Percentiles rank a stretch among this genome's conserved stretches.
These are phyloP conservation scores for Novumbra hubbsi DNA, from an alignment of 2,797 vertebrate species.

Conservation along the genomic window DNA sequence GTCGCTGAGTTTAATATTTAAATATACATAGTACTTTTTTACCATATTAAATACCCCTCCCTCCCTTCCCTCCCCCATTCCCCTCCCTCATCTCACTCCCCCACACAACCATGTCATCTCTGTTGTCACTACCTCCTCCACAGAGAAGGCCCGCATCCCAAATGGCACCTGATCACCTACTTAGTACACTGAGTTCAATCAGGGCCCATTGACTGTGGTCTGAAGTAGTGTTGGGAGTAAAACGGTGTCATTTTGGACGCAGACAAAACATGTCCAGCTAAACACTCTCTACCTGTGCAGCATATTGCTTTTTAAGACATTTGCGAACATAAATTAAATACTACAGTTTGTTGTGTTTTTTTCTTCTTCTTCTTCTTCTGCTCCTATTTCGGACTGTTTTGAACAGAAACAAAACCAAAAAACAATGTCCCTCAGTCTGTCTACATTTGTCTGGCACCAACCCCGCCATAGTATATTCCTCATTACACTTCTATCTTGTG, in stretches of 20 bases:
- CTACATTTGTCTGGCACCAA: slow-evolving; percentile 50
- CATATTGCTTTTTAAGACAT: slow-evolving; percentile 82
- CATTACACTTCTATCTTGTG: slow-evolving; percentile 22
- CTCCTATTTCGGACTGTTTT: slow-evolving; percentile 52
- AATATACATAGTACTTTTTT: neutral
- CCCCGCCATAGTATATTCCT: slow-evolving; percentile 33
- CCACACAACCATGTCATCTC: neutral
- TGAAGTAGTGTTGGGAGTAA: neutral
- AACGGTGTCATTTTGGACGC: neutral
- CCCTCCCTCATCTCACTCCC: neutral
- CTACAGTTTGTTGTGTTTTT: slow-evolving; percentile 56
- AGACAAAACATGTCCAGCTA: slow-evolving; percentile 65
- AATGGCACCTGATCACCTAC: neutral
- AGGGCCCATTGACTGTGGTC: neutral
- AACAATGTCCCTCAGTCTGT: slow-evolving; percentile 75
- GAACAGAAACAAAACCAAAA: slow-evolving; percentile 60
- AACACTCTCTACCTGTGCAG: slow-evolving; percentile 73
- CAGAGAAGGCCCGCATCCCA: neutral
- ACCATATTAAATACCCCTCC: slow-evolving; percentile 5
- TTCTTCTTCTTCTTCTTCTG: slow-evolving; percentile 39
- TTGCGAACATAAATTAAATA: slow-evolving; percentile 77
- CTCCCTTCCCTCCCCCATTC: neutral
- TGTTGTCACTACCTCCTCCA: neutral
- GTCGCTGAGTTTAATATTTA: slow-evolving; percentile 8
- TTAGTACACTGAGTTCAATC: neutral